Conservation (phyloP, 1,140 invertebrate genomes). For the Zaprionus taronus region DNA sequence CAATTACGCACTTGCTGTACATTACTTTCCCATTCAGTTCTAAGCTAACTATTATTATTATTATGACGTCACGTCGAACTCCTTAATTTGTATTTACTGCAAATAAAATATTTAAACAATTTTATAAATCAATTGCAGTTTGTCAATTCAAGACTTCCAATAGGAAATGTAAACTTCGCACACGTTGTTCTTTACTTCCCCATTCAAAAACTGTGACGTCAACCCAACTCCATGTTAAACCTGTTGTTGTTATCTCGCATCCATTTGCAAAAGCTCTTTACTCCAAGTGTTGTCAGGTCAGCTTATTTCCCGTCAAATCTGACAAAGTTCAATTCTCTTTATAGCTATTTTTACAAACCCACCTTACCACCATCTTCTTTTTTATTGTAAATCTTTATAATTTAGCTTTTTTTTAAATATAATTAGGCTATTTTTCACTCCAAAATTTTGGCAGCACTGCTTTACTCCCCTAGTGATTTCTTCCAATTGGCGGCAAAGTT, state of each 20-base stretch:
- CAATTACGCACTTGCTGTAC: background rate
- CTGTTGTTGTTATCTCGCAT: slow-evolving; percentile 23
- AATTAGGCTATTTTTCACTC: too few relatives aligned
- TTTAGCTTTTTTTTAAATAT: too few relatives aligned
- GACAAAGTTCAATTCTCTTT: too few relatives aligned
- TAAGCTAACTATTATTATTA: background rate
- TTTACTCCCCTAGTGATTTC: too few relatives aligned
- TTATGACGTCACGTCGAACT: slow-evolving; percentile 27
- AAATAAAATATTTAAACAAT: too few relatives aligned
- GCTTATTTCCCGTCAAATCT: too few relatives aligned
- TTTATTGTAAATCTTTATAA: too few relatives aligned
- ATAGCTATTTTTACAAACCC: too few relatives aligned
- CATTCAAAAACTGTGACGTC: slow-evolving; percentile 32
- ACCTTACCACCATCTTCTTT: too few relatives aligned
- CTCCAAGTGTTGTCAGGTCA: background rate
- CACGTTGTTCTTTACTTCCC: background rate
- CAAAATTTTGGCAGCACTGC: too few relatives aligned
- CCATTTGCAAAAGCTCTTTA: slow-evolving; percentile 41
- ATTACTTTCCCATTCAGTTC: background rate
- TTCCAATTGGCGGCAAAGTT: slow-evolving; percentile 25
- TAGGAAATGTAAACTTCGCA: background rate
- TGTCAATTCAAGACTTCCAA: background rate
- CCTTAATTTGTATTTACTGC: background rate
- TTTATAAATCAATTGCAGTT: too few relatives aligned
- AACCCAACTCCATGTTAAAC: slow-evolving; percentile 8